phyloP scores from a whole-genome alignment of 2,797 vertebrate species.

The Crax fasciolata region DNA sequence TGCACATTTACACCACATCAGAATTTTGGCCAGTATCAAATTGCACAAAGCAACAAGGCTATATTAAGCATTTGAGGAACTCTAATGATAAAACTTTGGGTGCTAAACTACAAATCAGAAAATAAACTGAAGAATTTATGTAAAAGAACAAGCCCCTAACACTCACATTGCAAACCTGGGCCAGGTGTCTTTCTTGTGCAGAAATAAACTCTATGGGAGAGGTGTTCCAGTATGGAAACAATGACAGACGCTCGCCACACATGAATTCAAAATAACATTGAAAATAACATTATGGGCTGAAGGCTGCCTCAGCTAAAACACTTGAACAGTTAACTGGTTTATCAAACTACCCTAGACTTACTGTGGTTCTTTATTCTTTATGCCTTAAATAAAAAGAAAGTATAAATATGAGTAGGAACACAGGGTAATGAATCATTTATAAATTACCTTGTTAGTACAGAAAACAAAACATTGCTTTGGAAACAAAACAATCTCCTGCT shows the following conservation, averaged over 20 bases:
- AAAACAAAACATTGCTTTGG: conserved; percentile 87
- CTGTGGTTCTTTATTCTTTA: conserved; percentile 43
- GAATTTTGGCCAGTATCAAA: not conserved
- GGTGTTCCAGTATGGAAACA: not conserved
- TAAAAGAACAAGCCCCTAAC: not conserved
- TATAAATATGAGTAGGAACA: not conserved
- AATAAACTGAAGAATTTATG: not conserved
- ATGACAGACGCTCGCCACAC: not conserved
- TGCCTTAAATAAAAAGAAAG: conserved; percentile 3
- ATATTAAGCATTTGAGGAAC: not conserved
- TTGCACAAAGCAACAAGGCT: not conserved
- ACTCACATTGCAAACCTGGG: fast-evolving
- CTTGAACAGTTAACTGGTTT: conserved; percentile 28
- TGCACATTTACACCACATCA: not conserved
- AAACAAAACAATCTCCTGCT: conserved; percentile 86
- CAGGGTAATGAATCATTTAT: conserved; percentile 89
- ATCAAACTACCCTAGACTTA: conserved; percentile 48
- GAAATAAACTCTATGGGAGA: not conserved
- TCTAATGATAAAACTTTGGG: not conserved
- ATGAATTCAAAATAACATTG: not conserved
- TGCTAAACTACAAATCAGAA: not conserved
- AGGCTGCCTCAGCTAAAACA: conserved; percentile 27
- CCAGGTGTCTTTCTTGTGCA: not conserved
- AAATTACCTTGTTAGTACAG: conserved; percentile 85
- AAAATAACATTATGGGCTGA: not conserved